These are phyloP conservation scores for Lymantria monacha DNA, from an alignment of 2,888 invertebrate genomes.

Conservation along the genomic window DNA sequence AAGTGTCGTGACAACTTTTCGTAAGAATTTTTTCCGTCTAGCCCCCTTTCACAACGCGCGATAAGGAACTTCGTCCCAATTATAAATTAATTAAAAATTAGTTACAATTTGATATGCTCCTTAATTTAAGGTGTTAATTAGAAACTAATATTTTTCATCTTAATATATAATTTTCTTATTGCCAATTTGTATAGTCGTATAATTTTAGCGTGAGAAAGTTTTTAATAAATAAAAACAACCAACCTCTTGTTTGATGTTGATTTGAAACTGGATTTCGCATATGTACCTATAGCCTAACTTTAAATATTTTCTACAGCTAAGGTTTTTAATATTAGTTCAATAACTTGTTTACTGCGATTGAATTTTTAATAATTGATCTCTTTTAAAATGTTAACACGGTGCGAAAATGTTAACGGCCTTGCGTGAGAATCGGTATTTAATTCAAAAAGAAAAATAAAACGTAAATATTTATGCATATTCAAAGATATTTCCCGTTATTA, in stretches of 20 bases:
- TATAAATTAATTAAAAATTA: too few relatives aligned
- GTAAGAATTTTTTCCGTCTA: too few relatives aligned
- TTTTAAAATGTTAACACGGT: conserved; percentile 2
- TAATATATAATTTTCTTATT: too few relatives aligned
- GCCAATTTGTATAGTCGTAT: too few relatives aligned
- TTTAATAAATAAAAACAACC: not conserved
- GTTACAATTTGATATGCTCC: too few relatives aligned
- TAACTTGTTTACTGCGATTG: conserved; percentile 15
- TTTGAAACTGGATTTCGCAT: conserved; percentile 21
- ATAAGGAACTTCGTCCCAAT: too few relatives aligned
- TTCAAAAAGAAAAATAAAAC: not conserved
- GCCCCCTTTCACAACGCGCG: too few relatives aligned
- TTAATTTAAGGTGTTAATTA: too few relatives aligned
- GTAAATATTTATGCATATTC: not conserved
- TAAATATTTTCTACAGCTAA: conserved; percentile 17
- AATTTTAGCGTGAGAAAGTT: conserved; percentile 8
- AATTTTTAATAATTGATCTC: conserved; percentile 4
- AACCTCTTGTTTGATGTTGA: not conserved
- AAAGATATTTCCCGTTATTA: not conserved
- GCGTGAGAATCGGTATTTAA: conserved; percentile 7
- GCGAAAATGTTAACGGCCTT: conserved; percentile 1
- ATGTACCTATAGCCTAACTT: conserved; percentile 2
- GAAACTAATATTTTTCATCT: too few relatives aligned
- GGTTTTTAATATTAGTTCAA: conserved; percentile 14
- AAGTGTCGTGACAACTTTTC: too few relatives aligned